Percentiles rank a stretch among this genome's conserved stretches.
Evolutionary conservation across 2,113 vertebrate genomes (phyloP).

Genomic region (Castor canadensis): DNA sequence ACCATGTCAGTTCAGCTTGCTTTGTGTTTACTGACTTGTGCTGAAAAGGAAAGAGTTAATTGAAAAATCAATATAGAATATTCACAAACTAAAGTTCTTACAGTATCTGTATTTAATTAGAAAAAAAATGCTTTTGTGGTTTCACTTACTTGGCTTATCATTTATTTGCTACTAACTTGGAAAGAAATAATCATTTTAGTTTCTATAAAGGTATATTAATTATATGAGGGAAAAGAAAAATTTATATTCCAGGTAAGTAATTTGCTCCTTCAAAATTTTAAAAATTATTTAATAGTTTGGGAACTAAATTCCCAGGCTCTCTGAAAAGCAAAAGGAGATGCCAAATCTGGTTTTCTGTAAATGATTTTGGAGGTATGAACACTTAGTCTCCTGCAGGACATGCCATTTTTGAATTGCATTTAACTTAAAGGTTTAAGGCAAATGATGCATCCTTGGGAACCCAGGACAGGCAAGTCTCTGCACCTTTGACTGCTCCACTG

Average conservation of each 20-base stretch:
- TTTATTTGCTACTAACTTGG: neutral
- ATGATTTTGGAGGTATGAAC: rapidly evolving
- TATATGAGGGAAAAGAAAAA: neutral
- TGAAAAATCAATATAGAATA: neutral
- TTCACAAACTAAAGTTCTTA: neutral
- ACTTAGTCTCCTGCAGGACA: neutral
- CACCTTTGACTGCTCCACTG: too few species aligned
- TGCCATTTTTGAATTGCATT: neutral
- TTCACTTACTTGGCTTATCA: neutral
- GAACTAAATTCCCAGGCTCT: neutral
- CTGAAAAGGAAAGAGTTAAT: neutral
- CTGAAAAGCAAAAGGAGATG: neutral
- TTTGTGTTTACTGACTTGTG: neutral
- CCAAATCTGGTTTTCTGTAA: neutral
- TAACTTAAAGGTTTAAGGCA: neutral
- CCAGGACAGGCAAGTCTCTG: too few species aligned
- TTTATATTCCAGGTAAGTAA: neutral
- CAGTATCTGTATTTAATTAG: neutral
- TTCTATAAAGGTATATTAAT: neutral
- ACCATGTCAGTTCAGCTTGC: neutral
- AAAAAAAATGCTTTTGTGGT: neutral
- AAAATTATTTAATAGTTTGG: neutral
- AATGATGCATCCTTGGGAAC: too few species aligned
- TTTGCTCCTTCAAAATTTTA: neutral
- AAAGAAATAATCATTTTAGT: neutral